Evolutionary conservation across 2,888 invertebrate genomes (phyloP), one percentile per base, ranked within the genome.

Genomic region (Piscicola geometra): DNA sequence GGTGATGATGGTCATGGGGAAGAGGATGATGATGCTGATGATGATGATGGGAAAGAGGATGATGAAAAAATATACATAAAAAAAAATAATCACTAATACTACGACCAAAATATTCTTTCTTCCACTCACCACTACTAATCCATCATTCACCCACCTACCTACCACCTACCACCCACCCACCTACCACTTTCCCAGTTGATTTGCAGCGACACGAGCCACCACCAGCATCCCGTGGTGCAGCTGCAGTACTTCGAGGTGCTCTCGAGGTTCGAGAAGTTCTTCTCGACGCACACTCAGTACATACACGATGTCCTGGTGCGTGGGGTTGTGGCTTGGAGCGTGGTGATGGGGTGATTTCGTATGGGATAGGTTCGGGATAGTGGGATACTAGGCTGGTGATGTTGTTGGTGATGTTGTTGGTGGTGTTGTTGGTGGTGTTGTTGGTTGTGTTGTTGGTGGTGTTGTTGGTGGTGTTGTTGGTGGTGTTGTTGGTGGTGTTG

Each of bases 251-350:
- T 87, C 81, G 88, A 88, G 81, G 86, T 86, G 1, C 83, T 87
- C 30, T 85, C 85, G n/a, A 85, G 88, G 36, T 88, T 88, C 79
- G 88, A 88, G 78, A 88, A 87, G 81, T 87, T 88, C 82, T 88
- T 88, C 80, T 81, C 82, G 25, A 83, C 83, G 52, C 87, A 88
- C 78, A 85, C 87, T 2, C 84, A 86, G 68, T 85, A 86, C 79
- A 84, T 88, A 76, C 85, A 85, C 21, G 84, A 84, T 76, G 85
- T 86, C 30, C 80, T 88, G 79, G 86, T 87, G 79, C 81, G 83
- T 78, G 1, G 12, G 21, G 12, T 47, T 47, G 21, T n/a, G n/a
- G n/a, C n/a, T n/a, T n/a, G n/a, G n/a, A n/a, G n/a, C n/a, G n/a
- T n/a, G n/a, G n/a, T n/a, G n/a, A n/a, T n/a, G n/a, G n/a, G n/a